Evolutionary conservation across 2,113 vertebrate genomes (phyloP).

Genomic region (Shinisaurus crocodilurus): DNA sequence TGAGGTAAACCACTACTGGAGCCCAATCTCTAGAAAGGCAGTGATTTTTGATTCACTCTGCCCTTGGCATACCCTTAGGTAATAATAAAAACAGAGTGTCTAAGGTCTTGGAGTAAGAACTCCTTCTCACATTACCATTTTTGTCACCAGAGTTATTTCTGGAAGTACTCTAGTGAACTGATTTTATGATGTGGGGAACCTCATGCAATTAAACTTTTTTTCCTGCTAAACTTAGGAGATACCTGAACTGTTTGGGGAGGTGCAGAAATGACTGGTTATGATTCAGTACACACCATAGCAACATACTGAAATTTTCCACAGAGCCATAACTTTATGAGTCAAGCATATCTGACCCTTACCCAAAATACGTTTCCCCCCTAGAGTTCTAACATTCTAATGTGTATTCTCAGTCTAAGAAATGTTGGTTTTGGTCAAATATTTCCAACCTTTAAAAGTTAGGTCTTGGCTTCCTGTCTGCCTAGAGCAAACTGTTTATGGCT

Average conservation of each 20-base stretch:
- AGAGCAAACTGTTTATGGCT: constrained; percentile 74
- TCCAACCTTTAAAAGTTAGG: constrained; percentile 66
- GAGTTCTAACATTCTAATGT: constrained; percentile 56
- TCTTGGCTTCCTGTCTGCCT: constrained; percentile 73
- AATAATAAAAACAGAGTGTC: neutral
- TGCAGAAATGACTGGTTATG: neutral
- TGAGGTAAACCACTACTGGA: neutral
- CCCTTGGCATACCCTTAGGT: neutral
- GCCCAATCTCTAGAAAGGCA: neutral
- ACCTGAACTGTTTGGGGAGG: neutral
- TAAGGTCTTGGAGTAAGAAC: neutral
- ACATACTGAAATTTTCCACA: neutral
- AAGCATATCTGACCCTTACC: constrained; percentile 47
- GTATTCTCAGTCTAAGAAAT: constrained; percentile 58
- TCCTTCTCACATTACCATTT: neutral
- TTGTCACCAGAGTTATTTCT: neutral
- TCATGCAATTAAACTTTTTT: neutral
- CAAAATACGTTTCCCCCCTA: constrained; percentile 58
- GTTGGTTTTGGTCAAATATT: constrained; percentile 55
- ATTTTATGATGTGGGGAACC: neutral
- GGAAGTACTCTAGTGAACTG: neutral
- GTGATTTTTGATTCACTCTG: neutral
- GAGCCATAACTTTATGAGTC: neutral
- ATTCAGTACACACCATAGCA: neutral
- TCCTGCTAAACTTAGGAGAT: neutral